Base-by-base conservation (phyloP, 1,140 invertebrate species). In the Neodiprion virginianus region DNA sequence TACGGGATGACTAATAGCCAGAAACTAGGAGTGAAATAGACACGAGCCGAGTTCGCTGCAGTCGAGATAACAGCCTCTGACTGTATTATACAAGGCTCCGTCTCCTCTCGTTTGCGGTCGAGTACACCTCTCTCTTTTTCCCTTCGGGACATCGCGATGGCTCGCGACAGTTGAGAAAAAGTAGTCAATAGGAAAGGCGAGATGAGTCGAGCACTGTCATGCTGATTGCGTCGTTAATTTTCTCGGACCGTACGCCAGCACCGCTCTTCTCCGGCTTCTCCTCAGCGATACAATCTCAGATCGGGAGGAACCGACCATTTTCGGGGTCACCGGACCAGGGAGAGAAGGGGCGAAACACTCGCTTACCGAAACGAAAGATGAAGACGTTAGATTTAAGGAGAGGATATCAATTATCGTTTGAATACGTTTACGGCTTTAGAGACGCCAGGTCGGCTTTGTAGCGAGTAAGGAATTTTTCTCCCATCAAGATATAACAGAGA, bases 161-260 rank as follows among this genome's bases (percentile, higher is more conserved):
- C 5, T 14, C 53, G 11, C 28, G 28, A 40, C 28, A 5, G 28
- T 40, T 40, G 28, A 40, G 28, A 40, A 40, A 40, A 40, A 40
- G 28, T 61, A 17, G 53, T 61, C 53, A 61, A 61, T 61, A 61
- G 28, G 53, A 61, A 61, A 72, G 12, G n/a, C 17, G 40, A 47
- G 71, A 67, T 67, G 72, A 68, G 53, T 28, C n/a, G 48, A 68
- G 68, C 49, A 70, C 67, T 17, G 61, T 48, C 47, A 74, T 53
- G 65, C 28, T 66, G 74, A 77, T 77, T 73, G 74, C 74, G 74
- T 77, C 76, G 75, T 77, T 77, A 77, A 77, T 73, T 77, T 69
- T 53, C 50, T 40, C 76, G 71, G 67, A 53, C 14, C 17, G 28
- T 47, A 65, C 0, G 23, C 67, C 49, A 48, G 67, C 49, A 17